Base-by-base conservation (phyloP, 2,888 invertebrate species). In the Agrilus biguttatus region DNA sequence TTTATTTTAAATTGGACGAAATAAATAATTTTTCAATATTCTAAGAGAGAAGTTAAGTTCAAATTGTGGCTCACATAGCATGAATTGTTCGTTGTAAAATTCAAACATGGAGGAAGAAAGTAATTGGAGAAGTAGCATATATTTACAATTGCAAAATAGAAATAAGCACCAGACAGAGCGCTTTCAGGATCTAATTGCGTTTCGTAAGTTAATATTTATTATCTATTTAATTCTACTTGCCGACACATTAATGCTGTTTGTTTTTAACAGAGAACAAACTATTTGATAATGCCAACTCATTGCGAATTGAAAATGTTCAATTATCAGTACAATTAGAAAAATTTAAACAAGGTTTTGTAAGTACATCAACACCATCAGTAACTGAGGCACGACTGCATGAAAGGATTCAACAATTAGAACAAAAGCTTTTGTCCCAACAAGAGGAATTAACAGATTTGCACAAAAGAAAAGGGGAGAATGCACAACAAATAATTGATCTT, bases 381-480 rank as follows among this genome's bases (percentile, higher is more conserved):
- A 17, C 28, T 23, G 59, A 56, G 32, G 51, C 52, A 42, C 55
- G 60, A 34, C 47, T 57, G 33, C 54, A 58, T 14, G 67, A 66
- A 39, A 75, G 69, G 49, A 76, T 85, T 51, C 78, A 83, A 49
- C 74, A 76, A 8, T 67, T 92, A 43, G 92, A 93, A 66, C 88
- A 91, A 56, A 90, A 90, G 65, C 69, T 93, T 39, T 70, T 88
- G 47, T 72, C 74, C 12, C 83, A 92, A 58, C 92, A 95, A 61
- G 95, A 95, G 67, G 95, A 96, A 62, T 68, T 96, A 33, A 91
- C 93, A 0, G 89, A 87, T 44, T 65, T 95, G 44, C 93, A 92
- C 59, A 75, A 86, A 54, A 75, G 88, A 44, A 81, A 88, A 63
- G 90, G 93, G 37, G 93, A 95, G 71, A 90, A 91, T 69, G 77